phyloP scores from a whole-genome alignment of 2,888 invertebrate genomes.

The Horisme vitalbata region DNA sequence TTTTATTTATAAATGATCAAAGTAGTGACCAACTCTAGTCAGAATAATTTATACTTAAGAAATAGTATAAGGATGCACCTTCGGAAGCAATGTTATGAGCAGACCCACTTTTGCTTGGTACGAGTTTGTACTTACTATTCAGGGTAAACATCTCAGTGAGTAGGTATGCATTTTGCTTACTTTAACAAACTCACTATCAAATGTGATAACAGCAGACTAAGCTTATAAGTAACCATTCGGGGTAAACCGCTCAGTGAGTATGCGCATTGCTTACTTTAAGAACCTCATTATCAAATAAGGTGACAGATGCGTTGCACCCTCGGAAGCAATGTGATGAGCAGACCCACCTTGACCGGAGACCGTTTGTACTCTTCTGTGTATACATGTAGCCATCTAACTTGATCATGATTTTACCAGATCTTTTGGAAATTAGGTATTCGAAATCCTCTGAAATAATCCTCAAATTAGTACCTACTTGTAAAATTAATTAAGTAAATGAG shows the following conservation, averaged over 20 bases:
- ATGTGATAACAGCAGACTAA: no score
- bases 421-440: constrained; percentile 1
- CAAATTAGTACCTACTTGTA: background rate
- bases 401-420: constrained; percentile 6
- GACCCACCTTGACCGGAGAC: constrained; percentile 37
- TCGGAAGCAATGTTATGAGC: no score
- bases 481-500: no score
- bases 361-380: background rate
- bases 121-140: no score
- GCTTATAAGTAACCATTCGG: background rate
- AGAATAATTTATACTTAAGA: no score
- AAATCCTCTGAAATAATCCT: background rate
- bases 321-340: constrained; percentile 44
- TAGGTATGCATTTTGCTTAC: no score
- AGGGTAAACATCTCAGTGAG: no score
- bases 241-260: background rate
- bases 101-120: no score
- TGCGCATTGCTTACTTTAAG: constrained; percentile 6
- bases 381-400: background rate
- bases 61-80: no score
- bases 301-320: constrained; percentile 42
- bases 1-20: no score
- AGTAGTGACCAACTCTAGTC: no score
- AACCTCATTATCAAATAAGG: constrained; percentile 25
- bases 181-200: no score